A percentile compares a stretch with the other conserved stretches of the same genome.
phyloP scores from a whole-genome alignment of 2,888 invertebrate genomes.

The Seira musarum region DNA sequence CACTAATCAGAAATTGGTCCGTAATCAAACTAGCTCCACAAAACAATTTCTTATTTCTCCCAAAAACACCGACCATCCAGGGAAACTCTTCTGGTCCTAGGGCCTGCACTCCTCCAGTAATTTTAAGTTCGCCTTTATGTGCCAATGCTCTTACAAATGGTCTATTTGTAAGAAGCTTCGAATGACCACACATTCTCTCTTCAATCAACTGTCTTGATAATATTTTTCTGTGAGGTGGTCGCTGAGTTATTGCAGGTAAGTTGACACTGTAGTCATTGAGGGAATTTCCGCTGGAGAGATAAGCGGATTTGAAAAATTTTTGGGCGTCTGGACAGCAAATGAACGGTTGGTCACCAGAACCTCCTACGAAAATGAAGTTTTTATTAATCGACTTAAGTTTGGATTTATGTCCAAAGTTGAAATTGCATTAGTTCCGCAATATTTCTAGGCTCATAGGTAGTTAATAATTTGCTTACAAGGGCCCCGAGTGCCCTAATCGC shows the following conservation, averaged over 20 bases:
- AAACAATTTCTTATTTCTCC: conserved; percentile 55
- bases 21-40: conserved; percentile 61
- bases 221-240: conserved; percentile 26
- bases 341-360: too few relatives aligned
- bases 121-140: conserved; percentile 18
- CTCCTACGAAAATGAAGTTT: too few relatives aligned
- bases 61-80: conserved; percentile 62
- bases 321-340: too few relatives aligned
- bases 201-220: conserved; percentile 12
- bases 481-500: too few relatives aligned
- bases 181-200: conserved; percentile 21
- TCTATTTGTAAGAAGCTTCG: not conserved
- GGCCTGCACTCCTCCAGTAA: conserved; percentile 46
- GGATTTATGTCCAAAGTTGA: too few relatives aligned
- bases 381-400: too few relatives aligned
- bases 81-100: conserved; percentile 71
- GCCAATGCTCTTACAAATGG: not conserved
- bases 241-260: conserved; percentile 27
- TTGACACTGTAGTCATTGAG: not conserved
- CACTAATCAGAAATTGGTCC: conserved; percentile 83
- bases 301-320: too few relatives aligned
- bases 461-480: too few relatives aligned
- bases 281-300: too few relatives aligned
- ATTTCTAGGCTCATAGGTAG: too few relatives aligned
- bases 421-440: too few relatives aligned